Evolutionary conservation across 2,888 invertebrate species (phyloP).

Genomic region (Lithophane leautieri): DNA sequence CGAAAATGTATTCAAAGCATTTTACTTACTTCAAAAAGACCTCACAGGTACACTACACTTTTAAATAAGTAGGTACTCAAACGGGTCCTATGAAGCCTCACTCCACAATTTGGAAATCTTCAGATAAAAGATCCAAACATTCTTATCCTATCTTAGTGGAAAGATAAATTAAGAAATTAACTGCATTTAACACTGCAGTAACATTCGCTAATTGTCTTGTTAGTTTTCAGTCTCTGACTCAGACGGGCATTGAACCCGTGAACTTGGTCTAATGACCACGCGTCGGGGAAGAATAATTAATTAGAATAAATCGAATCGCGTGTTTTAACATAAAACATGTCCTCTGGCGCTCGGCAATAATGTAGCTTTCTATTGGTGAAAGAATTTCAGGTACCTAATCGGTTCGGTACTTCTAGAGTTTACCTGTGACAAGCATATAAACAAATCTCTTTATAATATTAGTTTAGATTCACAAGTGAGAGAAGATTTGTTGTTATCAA

Average conservation of each 20-base stretch:
- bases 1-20: neutral
- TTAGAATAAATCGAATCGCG: neutral
- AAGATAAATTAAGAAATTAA: slow-evolving; percentile 26
- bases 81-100: neutral
- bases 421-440: neutral
- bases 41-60: neutral
- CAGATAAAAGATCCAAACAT: neutral
- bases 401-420: neutral
- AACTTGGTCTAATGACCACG: slow-evolving; percentile 18
- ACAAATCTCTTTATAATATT: neutral
- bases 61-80: slow-evolving; percentile 1
- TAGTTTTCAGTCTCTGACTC: slow-evolving; percentile 43
- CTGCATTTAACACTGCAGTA: slow-evolving; percentile 22
- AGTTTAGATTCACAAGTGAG: neutral
- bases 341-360: neutral
- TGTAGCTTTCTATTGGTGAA: neutral
- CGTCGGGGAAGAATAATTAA: neutral
- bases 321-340: neutral
- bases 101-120: neutral
- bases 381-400: neutral
- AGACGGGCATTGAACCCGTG: slow-evolving; percentile 50
- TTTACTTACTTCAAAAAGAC: slow-evolving; percentile 7
- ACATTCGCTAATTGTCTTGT: slow-evolving; percentile 51
- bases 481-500: neutral
- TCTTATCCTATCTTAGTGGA: neutral